These are phyloP conservation scores for Plodia interpunctella DNA, from an alignment of 1,140 invertebrate genomes.

Conservation along the genomic window DNA sequence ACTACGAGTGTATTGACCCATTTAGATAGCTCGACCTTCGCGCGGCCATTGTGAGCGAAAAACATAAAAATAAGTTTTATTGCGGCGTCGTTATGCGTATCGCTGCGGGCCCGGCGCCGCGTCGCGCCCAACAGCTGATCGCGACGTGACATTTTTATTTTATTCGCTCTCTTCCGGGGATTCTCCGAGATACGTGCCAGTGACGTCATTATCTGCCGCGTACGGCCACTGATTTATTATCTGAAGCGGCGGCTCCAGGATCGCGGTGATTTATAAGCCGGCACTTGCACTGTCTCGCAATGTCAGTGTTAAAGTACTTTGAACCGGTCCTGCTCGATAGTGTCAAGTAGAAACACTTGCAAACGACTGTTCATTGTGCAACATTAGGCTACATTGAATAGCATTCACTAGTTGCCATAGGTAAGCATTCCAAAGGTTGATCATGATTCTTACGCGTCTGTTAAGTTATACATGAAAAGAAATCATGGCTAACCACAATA, in stretches of 20 bases:
- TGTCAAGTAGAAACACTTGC: not conserved
- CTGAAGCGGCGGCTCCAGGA: constrained; percentile 47
- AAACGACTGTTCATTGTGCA: not conserved
- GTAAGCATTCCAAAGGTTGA: too few relatives aligned
- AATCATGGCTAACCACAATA: too few relatives aligned
- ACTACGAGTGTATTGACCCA: constrained; percentile 76
- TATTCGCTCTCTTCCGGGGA: constrained; percentile 72
- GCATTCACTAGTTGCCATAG: too few relatives aligned
- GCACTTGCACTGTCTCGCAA: constrained; percentile 29
- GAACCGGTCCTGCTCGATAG: constrained; percentile 26
- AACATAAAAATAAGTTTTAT: constrained; percentile 78
- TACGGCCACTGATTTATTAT: constrained; percentile 67
- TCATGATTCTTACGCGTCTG: too few relatives aligned
- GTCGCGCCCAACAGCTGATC: constrained; percentile 63
- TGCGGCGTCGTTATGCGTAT: constrained; percentile 72
- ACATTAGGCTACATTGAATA: too few relatives aligned
- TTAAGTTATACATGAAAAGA: too few relatives aligned
- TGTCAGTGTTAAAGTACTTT: constrained; percentile 48
- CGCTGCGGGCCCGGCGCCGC: constrained; percentile 45
- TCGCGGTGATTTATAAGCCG: constrained; percentile 54
- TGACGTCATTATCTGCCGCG: constrained; percentile 69
- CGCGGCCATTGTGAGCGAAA: constrained; percentile 75
- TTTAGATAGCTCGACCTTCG: constrained; percentile 77
- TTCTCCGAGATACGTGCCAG: constrained; percentile 70
- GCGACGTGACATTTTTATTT: constrained; percentile 77